These are phyloP conservation scores for Sebastes steindachneri DNA, from an alignment of 2,797 vertebrate species.

Conservation along the genomic window DNA sequence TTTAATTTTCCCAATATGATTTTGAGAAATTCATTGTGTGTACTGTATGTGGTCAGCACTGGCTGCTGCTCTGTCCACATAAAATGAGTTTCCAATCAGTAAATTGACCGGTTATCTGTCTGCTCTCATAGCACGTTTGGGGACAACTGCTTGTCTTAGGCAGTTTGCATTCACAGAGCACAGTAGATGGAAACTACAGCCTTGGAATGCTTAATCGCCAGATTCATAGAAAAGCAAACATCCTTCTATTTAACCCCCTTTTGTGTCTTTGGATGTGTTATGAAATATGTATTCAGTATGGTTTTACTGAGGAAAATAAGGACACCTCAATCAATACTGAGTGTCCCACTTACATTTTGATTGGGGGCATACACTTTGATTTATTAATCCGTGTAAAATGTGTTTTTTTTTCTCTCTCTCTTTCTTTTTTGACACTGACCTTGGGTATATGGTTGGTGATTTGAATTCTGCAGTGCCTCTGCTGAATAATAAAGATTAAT, in stretches of 20 bases:
- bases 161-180: slow-evolving; percentile 21
- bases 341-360: slow-evolving; percentile 50
- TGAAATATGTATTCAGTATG: slow-evolving; percentile 49
- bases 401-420: neutral
- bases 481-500: slow-evolving; percentile 75
- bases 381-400: slow-evolving; percentile 53
- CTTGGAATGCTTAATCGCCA: slow-evolving; percentile 5
- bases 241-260: slow-evolving; percentile 17
- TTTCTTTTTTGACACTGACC: slow-evolving; percentile 44
- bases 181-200: slow-evolving; percentile 11
- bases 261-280: slow-evolving; percentile 23
- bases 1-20: neutral
- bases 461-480: slow-evolving; percentile 56
- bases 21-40: neutral
- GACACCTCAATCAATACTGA: slow-evolving; percentile 51
- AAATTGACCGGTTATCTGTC: slow-evolving; percentile 27
- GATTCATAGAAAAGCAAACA: slow-evolving; percentile 15
- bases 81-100: slow-evolving; percentile 26
- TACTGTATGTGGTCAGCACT: slow-evolving; percentile 8
- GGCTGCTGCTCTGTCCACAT: slow-evolving; percentile 15
- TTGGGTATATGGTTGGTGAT: slow-evolving; percentile 58
- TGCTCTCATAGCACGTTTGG: slow-evolving; percentile 32
- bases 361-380: slow-evolving; percentile 38
- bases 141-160: slow-evolving; percentile 15
- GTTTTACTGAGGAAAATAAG: slow-evolving; percentile 37